Percentiles rank a stretch among this genome's conserved stretches.
Conservation (phyloP, 30 jellyfish, hydroid and myxozoan species). For the Phacellophora camtschatica region DNA sequence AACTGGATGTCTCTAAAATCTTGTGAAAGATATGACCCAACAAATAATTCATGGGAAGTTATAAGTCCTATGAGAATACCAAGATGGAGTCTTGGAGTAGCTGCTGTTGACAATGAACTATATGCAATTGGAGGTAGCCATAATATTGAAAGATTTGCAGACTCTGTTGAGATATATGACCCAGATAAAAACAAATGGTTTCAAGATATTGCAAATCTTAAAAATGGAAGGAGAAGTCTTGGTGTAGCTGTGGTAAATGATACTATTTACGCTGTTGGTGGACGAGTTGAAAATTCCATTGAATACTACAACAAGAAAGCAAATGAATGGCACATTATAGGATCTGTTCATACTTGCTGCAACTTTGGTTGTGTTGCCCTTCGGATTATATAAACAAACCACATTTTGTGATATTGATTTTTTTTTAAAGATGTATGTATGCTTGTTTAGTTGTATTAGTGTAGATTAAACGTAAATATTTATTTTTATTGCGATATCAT, state of each 20-base stretch:
- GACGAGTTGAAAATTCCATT: slow-evolving; percentile 92
- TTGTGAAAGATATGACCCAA: slow-evolving; percentile 89
- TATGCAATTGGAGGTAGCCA: slow-evolving; percentile 98
- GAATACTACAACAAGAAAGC: slow-evolving; percentile 78
- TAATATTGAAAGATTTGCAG: slow-evolving; percentile 88
- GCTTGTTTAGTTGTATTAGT: too few relatives aligned
- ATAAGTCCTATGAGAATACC: slow-evolving; percentile 76
- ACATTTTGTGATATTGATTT: too few relatives aligned
- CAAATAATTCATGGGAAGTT: slow-evolving; percentile 61
- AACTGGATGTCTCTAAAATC: slow-evolving; percentile 82
- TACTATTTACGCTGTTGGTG: slow-evolving; percentile 93
- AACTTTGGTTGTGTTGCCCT: slow-evolving; percentile 98
- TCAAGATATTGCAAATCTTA: slow-evolving; percentile 72
- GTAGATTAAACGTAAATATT: too few relatives aligned
- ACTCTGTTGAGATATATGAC: slow-evolving; percentile 89
- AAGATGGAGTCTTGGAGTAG: slow-evolving; percentile 97
- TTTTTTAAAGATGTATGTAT: too few relatives aligned
- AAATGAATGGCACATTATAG: slow-evolving; percentile 83
- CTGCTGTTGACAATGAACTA: slow-evolving; percentile 63
- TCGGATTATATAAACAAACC: slow-evolving; percentile 50
- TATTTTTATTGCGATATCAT: too few relatives aligned
- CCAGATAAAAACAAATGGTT: slow-evolving; percentile 78
- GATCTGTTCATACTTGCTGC: slow-evolving; percentile 92
- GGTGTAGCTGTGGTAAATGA: slow-evolving; percentile 97
- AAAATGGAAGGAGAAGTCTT: slow-evolving; percentile 87